Evolutionary conservation across 2,113 vertebrate species (phyloP), one percentile per base, ranked within the genome.

Genomic region (Piprites chloris): DNA sequence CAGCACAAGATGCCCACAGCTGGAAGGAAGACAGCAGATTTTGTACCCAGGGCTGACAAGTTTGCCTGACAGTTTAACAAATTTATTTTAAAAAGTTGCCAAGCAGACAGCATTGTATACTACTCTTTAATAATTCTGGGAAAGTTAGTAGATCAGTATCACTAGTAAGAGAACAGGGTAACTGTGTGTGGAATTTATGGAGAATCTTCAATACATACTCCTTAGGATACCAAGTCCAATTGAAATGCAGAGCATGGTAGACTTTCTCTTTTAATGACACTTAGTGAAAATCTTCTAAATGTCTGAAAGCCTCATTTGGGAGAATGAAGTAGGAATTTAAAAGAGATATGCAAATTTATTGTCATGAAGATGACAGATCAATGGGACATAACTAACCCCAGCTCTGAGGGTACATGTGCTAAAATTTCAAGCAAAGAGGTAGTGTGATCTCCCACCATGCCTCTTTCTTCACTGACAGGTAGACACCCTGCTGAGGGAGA

Each of bases 1-100:
- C 46, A 20, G 46, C 0, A 1, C 2, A 18, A 66, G 55, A 19
- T 17, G 59, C 52, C 26, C 21, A 21, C 1, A 0, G 63, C 11
- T 61, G 44, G 72, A 37, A 77, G 19, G 8, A 27, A 73, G 55
- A 39, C 17, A 14, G 49, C 11, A 65, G 35, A 41, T 55, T 68
- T 63, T 65, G 15, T 65, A 33, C 16, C 23, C 41, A n/a, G 66
- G 33, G 18, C 21, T 63, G 69, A 46, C 28, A 50, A 68, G 18
- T 59, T 91, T 73, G 58, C 21, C 9, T 49, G 88, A 59, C 2
- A 44, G 39, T 61, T 93, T 65, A 44, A 52, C 21, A 28, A 33
- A 58, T 58, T 39, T 67, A 20, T 81, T 87, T 67, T 73, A 58
- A 53, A 88, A 32, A 7, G 63, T 32, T 74, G 28, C 33, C 42